These are phyloP conservation scores for Brachirus orientalis DNA, from an alignment of 2,113 vertebrate genomes.

Conservation along the genomic window DNA sequence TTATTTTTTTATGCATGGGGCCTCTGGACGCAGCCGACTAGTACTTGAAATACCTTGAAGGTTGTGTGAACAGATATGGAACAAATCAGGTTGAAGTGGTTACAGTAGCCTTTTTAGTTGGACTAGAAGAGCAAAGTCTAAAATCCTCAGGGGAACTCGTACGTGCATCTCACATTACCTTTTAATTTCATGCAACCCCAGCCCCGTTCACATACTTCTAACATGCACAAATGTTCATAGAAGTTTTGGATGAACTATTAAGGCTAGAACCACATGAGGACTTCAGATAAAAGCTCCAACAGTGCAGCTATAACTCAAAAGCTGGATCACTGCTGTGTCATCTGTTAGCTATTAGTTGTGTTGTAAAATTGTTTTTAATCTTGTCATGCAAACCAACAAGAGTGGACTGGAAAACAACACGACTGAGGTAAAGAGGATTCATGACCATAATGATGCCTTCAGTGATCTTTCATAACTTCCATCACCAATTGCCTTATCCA, in stretches of 20 bases:
- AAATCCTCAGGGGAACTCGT: constrained; percentile 17
- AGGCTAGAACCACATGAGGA: constrained; percentile 7
- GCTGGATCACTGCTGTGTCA: neutral
- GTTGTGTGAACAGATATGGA: constrained; percentile 55
- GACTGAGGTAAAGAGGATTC: neutral
- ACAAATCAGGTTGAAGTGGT: constrained; percentile 3
- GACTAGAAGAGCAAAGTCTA: neutral
- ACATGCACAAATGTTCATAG: constrained; percentile 7
- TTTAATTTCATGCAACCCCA: neutral
- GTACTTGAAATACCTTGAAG: constrained; percentile 30
- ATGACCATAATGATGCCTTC: constrained; percentile 3
- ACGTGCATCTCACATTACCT: neutral
- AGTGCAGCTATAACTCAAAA: constrained; percentile 2
- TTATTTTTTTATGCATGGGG: neutral
- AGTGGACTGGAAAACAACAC: constrained; percentile 9
- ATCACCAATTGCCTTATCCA: neutral
- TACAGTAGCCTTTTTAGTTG: constrained; percentile 19
- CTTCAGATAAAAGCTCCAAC: constrained; percentile 1
- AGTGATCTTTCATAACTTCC: neutral
- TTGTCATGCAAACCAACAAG: constrained; percentile 30
- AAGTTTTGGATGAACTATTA: constrained; percentile 17
- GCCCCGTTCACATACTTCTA: neutral
- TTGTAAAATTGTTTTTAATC: neutral
- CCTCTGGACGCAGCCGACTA: neutral
- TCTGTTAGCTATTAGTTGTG: constrained; percentile 11